Conservation (phyloP, 2,797 vertebrate genomes). For the Thripadectes ignobilis region DNA sequence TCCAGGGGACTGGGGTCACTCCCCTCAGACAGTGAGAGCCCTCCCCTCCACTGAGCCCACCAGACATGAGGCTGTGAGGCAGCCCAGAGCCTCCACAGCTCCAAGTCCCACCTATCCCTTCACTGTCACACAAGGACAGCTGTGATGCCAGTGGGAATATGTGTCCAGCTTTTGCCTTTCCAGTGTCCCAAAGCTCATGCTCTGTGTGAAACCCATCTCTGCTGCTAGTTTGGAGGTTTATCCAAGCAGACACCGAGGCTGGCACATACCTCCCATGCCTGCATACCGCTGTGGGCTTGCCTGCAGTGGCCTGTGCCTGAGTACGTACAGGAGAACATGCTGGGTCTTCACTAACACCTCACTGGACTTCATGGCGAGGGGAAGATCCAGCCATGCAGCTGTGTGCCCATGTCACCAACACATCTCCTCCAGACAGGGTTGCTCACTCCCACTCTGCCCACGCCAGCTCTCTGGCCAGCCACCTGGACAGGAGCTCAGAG, state of each 20-base stretch:
- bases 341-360: rapidly evolving
- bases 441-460: neutral
- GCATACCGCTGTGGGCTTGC: rapidly evolving
- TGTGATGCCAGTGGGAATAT: rapidly evolving
- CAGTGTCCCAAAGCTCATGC: rapidly evolving
- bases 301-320: neutral
- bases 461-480: neutral
- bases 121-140: neutral
- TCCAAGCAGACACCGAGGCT: neutral
- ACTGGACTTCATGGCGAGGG: neutral
- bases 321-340: rapidly evolving
- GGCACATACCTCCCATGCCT: neutral
- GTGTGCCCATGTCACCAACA: rapidly evolving
- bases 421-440: neutral
- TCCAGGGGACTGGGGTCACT: neutral
- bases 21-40: neutral
- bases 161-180: rapidly evolving
- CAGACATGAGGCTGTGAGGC: rapidly evolving
- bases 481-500: neutral
- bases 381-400: rapidly evolving
- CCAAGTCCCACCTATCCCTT: neutral
- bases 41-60: neutral
- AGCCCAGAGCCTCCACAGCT: neutral
- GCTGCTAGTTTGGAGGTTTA: neutral
- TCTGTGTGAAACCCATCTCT: neutral